Evolutionary conservation across 2,797 vertebrate genomes (phyloP), one percentile per base, ranked within the genome.

Genomic region (Muscicapa striata): DNA sequence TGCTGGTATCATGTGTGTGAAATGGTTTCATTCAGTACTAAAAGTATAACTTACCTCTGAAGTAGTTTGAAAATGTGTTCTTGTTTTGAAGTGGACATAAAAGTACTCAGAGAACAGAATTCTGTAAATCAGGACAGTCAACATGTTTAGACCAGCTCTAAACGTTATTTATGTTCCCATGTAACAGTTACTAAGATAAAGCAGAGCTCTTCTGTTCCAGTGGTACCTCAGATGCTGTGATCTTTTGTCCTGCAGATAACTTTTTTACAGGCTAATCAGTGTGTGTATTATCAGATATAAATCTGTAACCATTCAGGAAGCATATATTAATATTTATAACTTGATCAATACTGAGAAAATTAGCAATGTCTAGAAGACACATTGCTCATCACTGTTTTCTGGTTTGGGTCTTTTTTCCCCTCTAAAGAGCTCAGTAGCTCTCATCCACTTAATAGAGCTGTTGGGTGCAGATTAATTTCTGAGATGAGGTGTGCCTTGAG

Each of bases 331-430:
- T 85, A 45, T 87, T 88, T 83, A 30, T 68, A 59, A 63, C 10
- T 72, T 58, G 19, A 58, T 83, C 30, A 43, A 7, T 86, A 63
- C 21, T 63, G 59, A 76, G 23, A 84, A 88, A 62, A 72, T 94
- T 83, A 64, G 22, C 11, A 22, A 10, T 52, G 22, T 40, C 30
- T 82, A 24, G 27, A 58, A 87, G 41, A 49, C 6, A 22, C 5
- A 36, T 69, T 43, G 24, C 13, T 91, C 8, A 18, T 74, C 22
- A 10, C 36, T 87, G 29, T 32, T 82, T 84, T 38, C 43, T 72
- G 18, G 3, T 41, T 46, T 55, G 38, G 1, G 0, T 2, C 17
- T 51, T 80, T 72, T 45, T 41, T 41, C 1, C 5, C 13, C 13
- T 57, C 27, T 55, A 1, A 79, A 79, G 15, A 67, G 20, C 24